Evolutionary conservation across 2,888 invertebrate genomes (phyloP).

Genomic region (Epistrophe eligans): DNA sequence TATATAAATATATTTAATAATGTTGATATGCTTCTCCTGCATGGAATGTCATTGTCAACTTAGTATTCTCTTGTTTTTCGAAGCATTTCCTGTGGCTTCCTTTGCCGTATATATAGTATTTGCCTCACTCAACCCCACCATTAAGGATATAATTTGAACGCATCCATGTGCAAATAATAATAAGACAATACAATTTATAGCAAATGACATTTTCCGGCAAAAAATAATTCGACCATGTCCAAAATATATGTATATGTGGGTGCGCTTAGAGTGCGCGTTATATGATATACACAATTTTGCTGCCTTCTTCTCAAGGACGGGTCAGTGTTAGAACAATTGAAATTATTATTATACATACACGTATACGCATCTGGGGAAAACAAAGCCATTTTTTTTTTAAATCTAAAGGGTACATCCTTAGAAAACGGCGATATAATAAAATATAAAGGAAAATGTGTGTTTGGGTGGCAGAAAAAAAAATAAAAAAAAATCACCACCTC

Average conservation of each 20-base stretch:
- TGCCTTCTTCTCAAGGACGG: slow-evolving; percentile 32
- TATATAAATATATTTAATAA: neutral
- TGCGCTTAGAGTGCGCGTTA: slow-evolving; percentile 22
- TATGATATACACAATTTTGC: slow-evolving; percentile 14
- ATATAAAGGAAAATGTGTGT: neutral
- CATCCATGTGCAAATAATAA: slow-evolving; percentile 75
- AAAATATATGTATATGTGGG: slow-evolving; percentile 49
- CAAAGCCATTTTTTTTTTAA: slow-evolving; percentile 9
- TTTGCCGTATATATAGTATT: neutral
- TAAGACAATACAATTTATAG: slow-evolving; percentile 75
- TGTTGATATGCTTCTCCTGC: neutral
- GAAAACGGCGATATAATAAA: neutral
- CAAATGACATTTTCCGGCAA: slow-evolving; percentile 72
- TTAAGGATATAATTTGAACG: slow-evolving; percentile 66
- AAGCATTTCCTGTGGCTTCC: slow-evolving; percentile 69
- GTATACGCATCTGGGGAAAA: slow-evolving; percentile 15
- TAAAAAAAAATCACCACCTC: slow-evolving; percentile 35
- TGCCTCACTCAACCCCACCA: slow-evolving; percentile 20
- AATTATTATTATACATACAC: neutral
- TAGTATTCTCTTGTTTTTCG: slow-evolving; percentile 68
- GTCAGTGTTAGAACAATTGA: slow-evolving; percentile 21
- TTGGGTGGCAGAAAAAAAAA: slow-evolving; percentile 21
- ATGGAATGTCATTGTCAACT: slow-evolving; percentile 43
- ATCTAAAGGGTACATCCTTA: slow-evolving; percentile 37
- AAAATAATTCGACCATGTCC: slow-evolving; percentile 64